A percentile compares a stretch with the other conserved stretches of the same genome.
Conservation (phyloP, 2,797 vertebrate genomes). For the Chelidonichthys spinosus region DNA sequence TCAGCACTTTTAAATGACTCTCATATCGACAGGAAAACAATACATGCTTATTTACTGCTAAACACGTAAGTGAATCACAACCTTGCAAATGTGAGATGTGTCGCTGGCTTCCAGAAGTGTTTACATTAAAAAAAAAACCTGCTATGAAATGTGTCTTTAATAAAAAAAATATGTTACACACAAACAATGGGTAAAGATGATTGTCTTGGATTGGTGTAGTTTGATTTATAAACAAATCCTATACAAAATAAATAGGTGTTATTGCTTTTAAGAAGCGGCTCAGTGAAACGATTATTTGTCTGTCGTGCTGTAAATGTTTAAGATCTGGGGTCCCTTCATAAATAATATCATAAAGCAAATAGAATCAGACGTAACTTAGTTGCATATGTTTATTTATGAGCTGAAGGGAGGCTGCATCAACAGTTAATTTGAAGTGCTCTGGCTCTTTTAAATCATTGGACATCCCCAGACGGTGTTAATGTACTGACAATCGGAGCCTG, state of each 20-base stretch:
- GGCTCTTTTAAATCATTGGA: neutral
- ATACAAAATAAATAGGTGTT: too few species aligned
- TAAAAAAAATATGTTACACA: too few species aligned
- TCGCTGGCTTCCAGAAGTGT: too few species aligned
- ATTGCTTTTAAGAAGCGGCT: neutral
- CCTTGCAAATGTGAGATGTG: neutral
- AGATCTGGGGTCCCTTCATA: neutral
- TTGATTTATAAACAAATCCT: too few species aligned
- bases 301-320: neutral
- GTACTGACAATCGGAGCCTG: neutral
- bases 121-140: too few species aligned
- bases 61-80: neutral
- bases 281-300: neutral
- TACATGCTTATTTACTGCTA: neutral
- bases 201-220: too few species aligned
- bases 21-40: neutral
- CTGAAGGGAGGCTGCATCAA: too few species aligned
- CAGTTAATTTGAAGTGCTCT: too few species aligned
- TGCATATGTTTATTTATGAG: neutral
- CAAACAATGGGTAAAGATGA: too few species aligned
- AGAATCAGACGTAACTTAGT: neutral
- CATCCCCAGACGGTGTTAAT: neutral
- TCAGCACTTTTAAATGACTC: slow-evolving; percentile 3
- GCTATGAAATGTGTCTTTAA: too few species aligned
- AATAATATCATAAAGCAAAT: neutral